Evolutionary conservation across 1,140 invertebrate species (phyloP).

Genomic region (Cotesia glomerata): DNA sequence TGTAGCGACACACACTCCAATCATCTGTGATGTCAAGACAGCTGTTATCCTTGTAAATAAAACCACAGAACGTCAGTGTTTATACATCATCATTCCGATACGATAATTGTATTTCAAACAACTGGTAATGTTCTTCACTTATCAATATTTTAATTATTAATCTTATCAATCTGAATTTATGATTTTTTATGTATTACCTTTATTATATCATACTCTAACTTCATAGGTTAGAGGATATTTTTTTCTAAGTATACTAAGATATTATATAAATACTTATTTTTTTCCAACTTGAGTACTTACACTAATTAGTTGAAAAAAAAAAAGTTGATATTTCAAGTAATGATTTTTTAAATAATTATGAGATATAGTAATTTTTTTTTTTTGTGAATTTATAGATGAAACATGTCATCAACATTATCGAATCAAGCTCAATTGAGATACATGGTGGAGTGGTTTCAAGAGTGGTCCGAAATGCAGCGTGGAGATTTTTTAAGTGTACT

Average conservation of each 20-base stretch:
- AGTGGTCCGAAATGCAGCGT: constrained; percentile 87
- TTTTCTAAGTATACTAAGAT: too few species aligned
- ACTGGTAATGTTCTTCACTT: constrained; percentile 6
- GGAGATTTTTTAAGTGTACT: constrained; percentile 82
- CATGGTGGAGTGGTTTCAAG: constrained; percentile 84
- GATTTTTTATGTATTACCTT: too few species aligned
- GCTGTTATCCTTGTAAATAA: constrained; percentile 3
- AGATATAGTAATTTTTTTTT: too few species aligned
- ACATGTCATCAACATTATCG: constrained; percentile 61
- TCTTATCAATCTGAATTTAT: too few species aligned
- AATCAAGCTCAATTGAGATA: constrained; percentile 78
- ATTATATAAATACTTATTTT: too few species aligned
- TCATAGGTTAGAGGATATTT: too few species aligned
- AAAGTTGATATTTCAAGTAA: too few species aligned
- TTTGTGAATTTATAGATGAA: constrained; percentile 34
- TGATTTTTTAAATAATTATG: too few species aligned
- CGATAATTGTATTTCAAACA: neutral
- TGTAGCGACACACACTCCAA: neutral
- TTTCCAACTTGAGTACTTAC: too few species aligned
- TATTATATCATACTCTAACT: too few species aligned
- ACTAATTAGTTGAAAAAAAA: too few species aligned
- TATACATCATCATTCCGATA: neutral
- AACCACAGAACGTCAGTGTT: neutral
- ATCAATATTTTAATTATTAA: neutral
- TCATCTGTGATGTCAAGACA: neutral